Conservation (phyloP, 2,797 vertebrate species). For the Botia kubotai region DNA sequence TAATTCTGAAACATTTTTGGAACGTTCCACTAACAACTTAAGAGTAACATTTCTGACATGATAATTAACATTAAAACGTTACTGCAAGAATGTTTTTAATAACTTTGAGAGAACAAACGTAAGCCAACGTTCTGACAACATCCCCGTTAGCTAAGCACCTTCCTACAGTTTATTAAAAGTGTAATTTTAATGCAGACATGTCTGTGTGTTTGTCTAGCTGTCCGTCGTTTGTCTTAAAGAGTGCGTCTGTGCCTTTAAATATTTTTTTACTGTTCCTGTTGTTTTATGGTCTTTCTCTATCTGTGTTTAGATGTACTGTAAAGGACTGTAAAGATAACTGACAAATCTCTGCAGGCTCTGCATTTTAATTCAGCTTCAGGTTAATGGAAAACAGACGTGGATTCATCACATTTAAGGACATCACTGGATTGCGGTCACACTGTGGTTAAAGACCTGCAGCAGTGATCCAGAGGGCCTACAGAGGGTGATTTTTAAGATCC, state of each 20-base stretch:
- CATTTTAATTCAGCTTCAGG: slow-evolving; percentile 47
- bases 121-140: no score
- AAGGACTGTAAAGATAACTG: slow-evolving; percentile 61
- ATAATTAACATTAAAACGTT: no score
- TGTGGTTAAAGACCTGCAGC: neutral
- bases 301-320: slow-evolving; percentile 47
- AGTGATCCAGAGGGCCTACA: neutral
- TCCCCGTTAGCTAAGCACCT: no score
- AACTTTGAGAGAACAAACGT: no score
- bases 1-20: no score
- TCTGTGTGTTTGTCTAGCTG: neutral
- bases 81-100: no score
- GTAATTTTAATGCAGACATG: neutral
- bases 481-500: neutral
- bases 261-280: slow-evolving; percentile 30
- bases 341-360: slow-evolving; percentile 40
- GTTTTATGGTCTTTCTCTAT: slow-evolving; percentile 58
- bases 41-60: no score
- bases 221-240: neutral
- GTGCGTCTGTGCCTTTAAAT: slow-evolving; percentile 31
- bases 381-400: slow-evolving; percentile 54
- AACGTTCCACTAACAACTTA: no score
- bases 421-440: slow-evolving; percentile 2
- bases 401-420: slow-evolving; percentile 41
- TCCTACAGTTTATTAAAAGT: neutral